These are phyloP conservation scores for Cheilosia urbana DNA, from an alignment of 2,888 invertebrate genomes.

Conservation along the genomic window DNA sequence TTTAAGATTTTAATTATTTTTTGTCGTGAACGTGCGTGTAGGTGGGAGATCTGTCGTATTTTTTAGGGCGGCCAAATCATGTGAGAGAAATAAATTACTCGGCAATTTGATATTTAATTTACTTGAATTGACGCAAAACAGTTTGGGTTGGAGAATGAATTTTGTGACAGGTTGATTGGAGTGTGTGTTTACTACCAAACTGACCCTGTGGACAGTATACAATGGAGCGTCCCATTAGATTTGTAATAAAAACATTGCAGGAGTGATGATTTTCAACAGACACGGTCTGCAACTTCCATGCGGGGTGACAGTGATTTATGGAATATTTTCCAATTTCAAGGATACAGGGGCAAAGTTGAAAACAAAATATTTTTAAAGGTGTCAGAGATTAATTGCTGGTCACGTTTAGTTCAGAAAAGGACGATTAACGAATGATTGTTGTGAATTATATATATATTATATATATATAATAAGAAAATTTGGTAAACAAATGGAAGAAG, in stretches of 20 bases:
- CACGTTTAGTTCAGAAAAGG: neutral
- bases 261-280: neutral
- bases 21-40: neutral
- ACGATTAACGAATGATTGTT: neutral
- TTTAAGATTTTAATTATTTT: conserved; percentile 6
- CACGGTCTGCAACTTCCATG: neutral
- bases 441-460: no score
- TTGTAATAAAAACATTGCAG: neutral
- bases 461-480: neutral
- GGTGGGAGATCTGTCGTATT: conserved; percentile 16
- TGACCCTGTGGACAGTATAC: neutral
- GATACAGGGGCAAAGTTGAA: neutral
- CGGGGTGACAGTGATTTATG: conserved; percentile 12
- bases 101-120: conserved; percentile 30
- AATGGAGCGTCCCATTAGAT: conserved; percentile 7
- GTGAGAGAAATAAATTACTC: conserved; percentile 28
- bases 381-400: neutral
- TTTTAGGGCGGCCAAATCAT: conserved; percentile 19
- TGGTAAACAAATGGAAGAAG: neutral
- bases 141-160: conserved; percentile 8
- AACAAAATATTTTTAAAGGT: neutral
- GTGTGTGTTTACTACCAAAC: conserved; percentile 1
- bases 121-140: conserved; percentile 8
- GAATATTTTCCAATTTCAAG: neutral
- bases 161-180: neutral